Conservation (phyloP, 92 coral and sea anemone species). For the Blastomussa wellsi region DNA sequence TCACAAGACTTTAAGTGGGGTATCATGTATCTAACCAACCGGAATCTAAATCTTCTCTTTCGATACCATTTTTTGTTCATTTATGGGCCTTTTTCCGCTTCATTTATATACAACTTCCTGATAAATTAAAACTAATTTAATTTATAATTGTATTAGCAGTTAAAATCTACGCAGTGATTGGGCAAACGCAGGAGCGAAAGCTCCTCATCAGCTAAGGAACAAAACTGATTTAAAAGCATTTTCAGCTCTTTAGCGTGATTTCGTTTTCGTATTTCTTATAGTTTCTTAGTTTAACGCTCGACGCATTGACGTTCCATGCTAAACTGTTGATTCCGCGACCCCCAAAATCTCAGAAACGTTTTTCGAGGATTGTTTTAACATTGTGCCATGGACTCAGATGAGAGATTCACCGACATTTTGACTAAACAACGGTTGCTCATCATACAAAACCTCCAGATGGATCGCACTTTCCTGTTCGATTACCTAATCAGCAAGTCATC, state of each 20-base stretch:
- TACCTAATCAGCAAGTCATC: slow-evolving; percentile 73
- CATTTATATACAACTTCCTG: too few relatives aligned
- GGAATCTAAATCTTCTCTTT: slow-evolving; percentile 7
- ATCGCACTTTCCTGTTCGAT: slow-evolving; percentile 73
- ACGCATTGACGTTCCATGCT: neutral
- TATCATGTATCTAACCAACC: neutral
- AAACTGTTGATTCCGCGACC: neutral
- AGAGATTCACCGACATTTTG: slow-evolving; percentile 27
- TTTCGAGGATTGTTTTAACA: neutral
- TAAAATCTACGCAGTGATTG: neutral
- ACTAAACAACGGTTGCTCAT: slow-evolving; percentile 57
- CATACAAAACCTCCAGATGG: slow-evolving; percentile 60
- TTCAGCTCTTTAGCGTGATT: neutral
- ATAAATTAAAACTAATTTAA: neutral
- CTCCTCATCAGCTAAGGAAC: neutral
- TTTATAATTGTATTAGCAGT: neutral
- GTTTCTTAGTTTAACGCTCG: neutral
- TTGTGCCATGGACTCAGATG: slow-evolving; percentile 27
- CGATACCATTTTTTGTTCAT: slow-evolving; percentile 3
- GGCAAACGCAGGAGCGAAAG: slow-evolving; percentile 12
- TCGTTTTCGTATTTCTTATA: neutral
- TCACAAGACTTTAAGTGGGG: neutral
- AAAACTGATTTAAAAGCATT: neutral
- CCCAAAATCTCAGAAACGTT: neutral
- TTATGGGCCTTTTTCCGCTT: neutral